phyloP scores from a whole-genome alignment of 2,113 vertebrate species.

The Actenoides lindsayi region DNA sequence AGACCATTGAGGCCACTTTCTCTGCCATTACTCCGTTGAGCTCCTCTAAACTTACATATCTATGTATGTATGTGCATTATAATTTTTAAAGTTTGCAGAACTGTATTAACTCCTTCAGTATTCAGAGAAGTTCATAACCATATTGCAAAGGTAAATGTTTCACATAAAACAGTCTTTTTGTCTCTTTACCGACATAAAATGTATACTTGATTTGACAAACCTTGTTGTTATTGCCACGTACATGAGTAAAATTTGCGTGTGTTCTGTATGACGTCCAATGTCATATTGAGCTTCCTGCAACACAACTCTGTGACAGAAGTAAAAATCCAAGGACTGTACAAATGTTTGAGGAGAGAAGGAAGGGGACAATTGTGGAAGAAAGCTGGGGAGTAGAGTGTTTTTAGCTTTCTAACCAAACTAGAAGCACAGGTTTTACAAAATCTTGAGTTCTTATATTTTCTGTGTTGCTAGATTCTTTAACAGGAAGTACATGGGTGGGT shows the following conservation, averaged over 20 bases:
- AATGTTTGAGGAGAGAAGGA: neutral
- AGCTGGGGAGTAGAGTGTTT: neutral
- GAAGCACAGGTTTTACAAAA: conserved; percentile 18
- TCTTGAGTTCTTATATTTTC: conserved; percentile 50
- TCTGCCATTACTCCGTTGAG: conserved; percentile 26
- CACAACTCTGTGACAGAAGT: neutral
- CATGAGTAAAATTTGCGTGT: neutral
- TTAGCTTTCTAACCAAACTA: conserved; percentile 46
- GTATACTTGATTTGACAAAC: neutral
- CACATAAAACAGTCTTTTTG: neutral
- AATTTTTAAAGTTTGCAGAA: neutral
- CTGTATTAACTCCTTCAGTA: neutral
- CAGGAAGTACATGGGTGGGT: conserved; percentile 50
- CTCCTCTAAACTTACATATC: neutral
- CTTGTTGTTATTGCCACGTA: neutral
- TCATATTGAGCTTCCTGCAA: conserved; percentile 35
- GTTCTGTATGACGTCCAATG: neutral
- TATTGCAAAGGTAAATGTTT: neutral
- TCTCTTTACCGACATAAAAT: conserved; percentile 28
- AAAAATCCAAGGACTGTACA: neutral
- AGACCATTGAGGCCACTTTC: conserved; percentile 25
- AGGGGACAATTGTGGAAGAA: conserved; percentile 1
- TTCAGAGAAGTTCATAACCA: neutral
- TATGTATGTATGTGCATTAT: neutral
- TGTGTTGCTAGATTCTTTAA: conserved; percentile 62